Percentiles rank a stretch among this genome's conserved stretches.
Evolutionary conservation across 2,797 vertebrate species (phyloP).

Genomic region (Malurus leucopterus): DNA sequence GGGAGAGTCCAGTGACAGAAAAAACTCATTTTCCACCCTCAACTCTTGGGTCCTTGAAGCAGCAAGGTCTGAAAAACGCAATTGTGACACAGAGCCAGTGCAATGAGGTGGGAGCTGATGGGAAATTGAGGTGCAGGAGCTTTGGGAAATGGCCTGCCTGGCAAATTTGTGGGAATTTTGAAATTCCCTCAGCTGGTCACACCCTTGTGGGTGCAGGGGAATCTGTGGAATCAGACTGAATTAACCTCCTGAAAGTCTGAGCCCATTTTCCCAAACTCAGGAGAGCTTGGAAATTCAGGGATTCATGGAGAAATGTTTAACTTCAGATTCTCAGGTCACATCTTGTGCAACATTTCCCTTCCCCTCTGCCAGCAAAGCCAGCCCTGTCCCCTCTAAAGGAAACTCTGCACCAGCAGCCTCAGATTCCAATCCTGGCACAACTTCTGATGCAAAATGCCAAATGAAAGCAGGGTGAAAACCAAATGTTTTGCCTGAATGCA

Average conservation of each 20-base stretch:
- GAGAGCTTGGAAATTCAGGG: neutral
- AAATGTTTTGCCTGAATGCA: neutral
- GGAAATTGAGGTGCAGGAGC: neutral
- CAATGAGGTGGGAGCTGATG: neutral
- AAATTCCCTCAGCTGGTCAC: neutral
- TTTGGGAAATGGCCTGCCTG: neutral
- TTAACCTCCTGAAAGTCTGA: neutral
- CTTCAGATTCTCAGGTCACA: neutral
- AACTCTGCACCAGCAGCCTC: neutral
- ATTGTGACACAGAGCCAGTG: neutral
- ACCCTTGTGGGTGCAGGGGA: neutral
- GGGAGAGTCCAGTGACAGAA: neutral
- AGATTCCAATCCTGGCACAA: neutral
- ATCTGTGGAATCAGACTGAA: neutral
- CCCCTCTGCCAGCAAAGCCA: neutral
- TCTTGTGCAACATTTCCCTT: neutral
- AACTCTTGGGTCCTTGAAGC: neutral
- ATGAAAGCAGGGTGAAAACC: neutral
- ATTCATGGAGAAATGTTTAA: neutral
- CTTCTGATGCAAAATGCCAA: neutral
- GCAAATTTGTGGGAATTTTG: neutral
- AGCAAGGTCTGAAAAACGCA: neutral
- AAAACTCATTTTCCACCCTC: neutral
- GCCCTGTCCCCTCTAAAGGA: neutral
- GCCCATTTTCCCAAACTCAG: neutral